A percentile compares a stretch with the other conserved stretches of the same genome.
Conservation (phyloP, 1,140 invertebrate genomes). For the Cydia splendana region DNA sequence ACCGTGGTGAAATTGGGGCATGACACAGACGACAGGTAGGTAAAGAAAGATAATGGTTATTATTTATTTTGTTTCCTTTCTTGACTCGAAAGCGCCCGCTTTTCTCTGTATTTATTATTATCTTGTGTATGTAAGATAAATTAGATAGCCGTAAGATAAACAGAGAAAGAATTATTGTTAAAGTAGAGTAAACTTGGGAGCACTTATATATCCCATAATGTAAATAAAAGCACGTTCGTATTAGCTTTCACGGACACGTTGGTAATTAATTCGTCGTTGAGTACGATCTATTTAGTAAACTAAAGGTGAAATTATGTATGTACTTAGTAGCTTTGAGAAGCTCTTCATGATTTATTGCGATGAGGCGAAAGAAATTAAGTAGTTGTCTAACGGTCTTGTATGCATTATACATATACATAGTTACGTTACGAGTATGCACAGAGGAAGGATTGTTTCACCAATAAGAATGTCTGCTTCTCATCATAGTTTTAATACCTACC, state of each 20-base stretch:
- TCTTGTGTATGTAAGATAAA: conserved; percentile 67
- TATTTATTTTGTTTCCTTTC: conserved; percentile 74
- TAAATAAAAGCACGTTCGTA: conserved; percentile 60
- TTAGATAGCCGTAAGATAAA: conserved; percentile 69
- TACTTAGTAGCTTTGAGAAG: conserved; percentile 35
- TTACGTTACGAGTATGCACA: too few relatives aligned
- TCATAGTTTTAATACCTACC: too few relatives aligned
- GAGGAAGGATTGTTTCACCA: too few relatives aligned
- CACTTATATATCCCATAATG: conserved; percentile 60
- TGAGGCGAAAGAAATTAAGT: not conserved
- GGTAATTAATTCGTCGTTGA: conserved; percentile 5
- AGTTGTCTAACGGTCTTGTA: not conserved
- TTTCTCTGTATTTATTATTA: conserved; percentile 71
- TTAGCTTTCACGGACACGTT: conserved; percentile 33
- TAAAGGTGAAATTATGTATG: not conserved
- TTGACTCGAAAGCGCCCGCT: conserved; percentile 69
- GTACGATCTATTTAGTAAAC: conserved; percentile 16
- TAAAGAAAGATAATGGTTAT: conserved; percentile 57
- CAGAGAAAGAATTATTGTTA: conserved; percentile 73
- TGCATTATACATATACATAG: too few relatives aligned
- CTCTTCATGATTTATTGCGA: conserved; percentile 37
- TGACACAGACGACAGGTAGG: conserved; percentile 61
- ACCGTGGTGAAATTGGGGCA: too few relatives aligned
- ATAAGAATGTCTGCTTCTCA: too few relatives aligned
- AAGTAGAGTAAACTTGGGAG: conserved; percentile 59